Base-by-base conservation (phyloP, 1,140 invertebrate species). In the Rhynchophorus ferrugineus region DNA sequence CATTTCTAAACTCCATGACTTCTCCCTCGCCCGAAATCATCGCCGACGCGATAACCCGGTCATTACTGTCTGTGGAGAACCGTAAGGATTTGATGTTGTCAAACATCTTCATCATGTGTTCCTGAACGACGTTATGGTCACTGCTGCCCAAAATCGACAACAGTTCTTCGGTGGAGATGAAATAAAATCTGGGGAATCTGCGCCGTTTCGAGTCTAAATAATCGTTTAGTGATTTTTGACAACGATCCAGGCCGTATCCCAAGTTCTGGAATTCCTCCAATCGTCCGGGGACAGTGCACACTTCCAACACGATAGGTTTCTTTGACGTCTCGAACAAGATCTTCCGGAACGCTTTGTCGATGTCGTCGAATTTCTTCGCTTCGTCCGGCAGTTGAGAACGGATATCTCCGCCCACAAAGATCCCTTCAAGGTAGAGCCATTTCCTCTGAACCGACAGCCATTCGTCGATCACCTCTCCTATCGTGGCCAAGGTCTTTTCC, bases 51-150 rank as follows among this genome's bases (percentile, higher is more conserved):
- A 83, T 68, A 1, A 75, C 76, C 34, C 77, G 73, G 44, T 81
- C 79, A 3, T 76, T 75, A 46, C 72, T 77, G 59, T 85, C 81
- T 20, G 76, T 70, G 21, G 71, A 71, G 49, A 92, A 73, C 44
- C 78, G 75, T 46, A 94, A 72, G 38, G 81, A 80, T 60, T 83
- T 80, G 9, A 95, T 82, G 67, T 94, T 93, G 67, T 94, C 89
- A 71, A 89, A 95, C 87, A 95, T 93, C 78, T 95, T 95, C 38
- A 91, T 88, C 76, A 94, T 89, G 63, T 95, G 87, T 63, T 91
- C 86, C 71, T 95, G 90, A 11, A 94, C 86, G 64, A 82, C 84
- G 42, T 73, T 73, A 14, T 83, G 80, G 51, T 89, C 81, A 59
- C 81, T 87, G 61, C 83, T 91, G 19, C 91, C 90, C n/a, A 95